Evolutionary conservation across 2,797 vertebrate genomes (phyloP).

Genomic region (Danionella dracula): DNA sequence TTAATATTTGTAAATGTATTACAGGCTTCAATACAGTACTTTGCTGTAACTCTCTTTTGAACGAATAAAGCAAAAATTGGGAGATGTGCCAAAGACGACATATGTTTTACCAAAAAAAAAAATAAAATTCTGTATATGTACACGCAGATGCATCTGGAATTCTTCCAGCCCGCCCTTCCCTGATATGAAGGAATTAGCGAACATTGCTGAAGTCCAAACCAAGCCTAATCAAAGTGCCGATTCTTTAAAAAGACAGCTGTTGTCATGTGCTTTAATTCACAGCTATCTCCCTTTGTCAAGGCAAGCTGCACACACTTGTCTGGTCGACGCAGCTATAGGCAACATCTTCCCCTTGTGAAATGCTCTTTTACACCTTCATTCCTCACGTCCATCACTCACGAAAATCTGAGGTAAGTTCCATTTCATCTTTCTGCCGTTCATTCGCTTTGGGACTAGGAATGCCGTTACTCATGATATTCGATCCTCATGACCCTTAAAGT

Average conservation of each 20-base stretch:
- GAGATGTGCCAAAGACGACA: slow-evolving; percentile 63
- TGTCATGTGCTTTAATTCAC: slow-evolving; percentile 75
- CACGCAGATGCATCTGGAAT: slow-evolving; percentile 48
- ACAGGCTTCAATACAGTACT: too few relatives aligned
- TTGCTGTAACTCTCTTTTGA: too few relatives aligned
- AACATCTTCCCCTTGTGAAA: slow-evolving; percentile 46
- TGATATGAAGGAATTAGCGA: slow-evolving; percentile 74
- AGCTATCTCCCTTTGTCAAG: slow-evolving; percentile 60
- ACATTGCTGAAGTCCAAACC: slow-evolving; percentile 65
- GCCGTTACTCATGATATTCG: slow-evolving; percentile 28
- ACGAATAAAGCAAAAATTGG: slow-evolving; percentile 57
- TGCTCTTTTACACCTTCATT: slow-evolving; percentile 34
- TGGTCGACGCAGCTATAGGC: slow-evolving; percentile 55
- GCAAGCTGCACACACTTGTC: slow-evolving; percentile 59
- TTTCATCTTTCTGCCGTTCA: slow-evolving; percentile 42
- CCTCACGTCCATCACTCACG: slow-evolving; percentile 51
- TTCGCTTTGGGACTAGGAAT: slow-evolving; percentile 37
- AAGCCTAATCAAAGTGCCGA: slow-evolving; percentile 77
- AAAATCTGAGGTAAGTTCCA: slow-evolving; percentile 63
- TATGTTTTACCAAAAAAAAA: too few relatives aligned
- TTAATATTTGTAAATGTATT: too few relatives aligned
- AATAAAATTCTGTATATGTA: slow-evolving; percentile 43
- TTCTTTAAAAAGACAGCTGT: slow-evolving; percentile 80
- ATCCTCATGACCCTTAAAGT: slow-evolving; percentile 9
- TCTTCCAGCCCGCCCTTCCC: slow-evolving; percentile 65